phyloP scores from a whole-genome alignment of 2,797 vertebrate genomes.

The Enteromius mattozi region DNA sequence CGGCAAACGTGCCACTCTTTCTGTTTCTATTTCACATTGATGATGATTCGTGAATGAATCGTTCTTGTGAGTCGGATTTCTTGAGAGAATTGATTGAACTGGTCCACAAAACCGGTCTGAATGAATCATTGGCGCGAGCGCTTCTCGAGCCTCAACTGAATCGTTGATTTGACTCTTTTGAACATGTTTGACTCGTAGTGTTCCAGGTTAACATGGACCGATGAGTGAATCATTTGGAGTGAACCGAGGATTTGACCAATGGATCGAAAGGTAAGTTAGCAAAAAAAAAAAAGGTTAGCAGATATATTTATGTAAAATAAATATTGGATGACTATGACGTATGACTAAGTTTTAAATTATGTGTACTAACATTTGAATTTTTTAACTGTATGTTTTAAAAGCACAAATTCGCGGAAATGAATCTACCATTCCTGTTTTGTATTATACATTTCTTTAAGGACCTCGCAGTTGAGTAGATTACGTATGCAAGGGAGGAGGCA shows the following conservation, averaged over 20 bases:
- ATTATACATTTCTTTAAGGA: slow-evolving; percentile 27
- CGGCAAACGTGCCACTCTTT: not conserved
- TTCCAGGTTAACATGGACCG: not conserved
- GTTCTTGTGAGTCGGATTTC: not conserved
- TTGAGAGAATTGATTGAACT: not conserved
- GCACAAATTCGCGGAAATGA: not conserved
- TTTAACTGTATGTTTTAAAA: not conserved
- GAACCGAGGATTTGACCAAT: not conserved
- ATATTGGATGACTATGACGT: not conserved
- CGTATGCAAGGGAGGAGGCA: slow-evolving; percentile 10
- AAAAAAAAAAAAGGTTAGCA: not conserved
- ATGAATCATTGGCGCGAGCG: not conserved
- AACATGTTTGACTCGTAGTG: not conserved
- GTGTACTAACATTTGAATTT: not conserved
- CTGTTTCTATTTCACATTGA: not conserved
- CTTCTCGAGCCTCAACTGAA: not conserved
- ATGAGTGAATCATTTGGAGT: slow-evolving; percentile 1
- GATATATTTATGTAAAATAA: not conserved
- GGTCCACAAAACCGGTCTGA: not conserved
- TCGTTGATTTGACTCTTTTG: not conserved
- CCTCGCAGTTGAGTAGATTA: slow-evolving; percentile 16
- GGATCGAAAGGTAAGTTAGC: not conserved
- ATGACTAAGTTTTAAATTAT: not conserved
- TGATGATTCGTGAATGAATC: slow-evolving; percentile 11
- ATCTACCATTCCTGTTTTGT: not conserved